These are phyloP conservation scores for Scolanthus callimorphus DNA, from an alignment of 92 coral and sea anemone species.

Conservation along the genomic window DNA sequence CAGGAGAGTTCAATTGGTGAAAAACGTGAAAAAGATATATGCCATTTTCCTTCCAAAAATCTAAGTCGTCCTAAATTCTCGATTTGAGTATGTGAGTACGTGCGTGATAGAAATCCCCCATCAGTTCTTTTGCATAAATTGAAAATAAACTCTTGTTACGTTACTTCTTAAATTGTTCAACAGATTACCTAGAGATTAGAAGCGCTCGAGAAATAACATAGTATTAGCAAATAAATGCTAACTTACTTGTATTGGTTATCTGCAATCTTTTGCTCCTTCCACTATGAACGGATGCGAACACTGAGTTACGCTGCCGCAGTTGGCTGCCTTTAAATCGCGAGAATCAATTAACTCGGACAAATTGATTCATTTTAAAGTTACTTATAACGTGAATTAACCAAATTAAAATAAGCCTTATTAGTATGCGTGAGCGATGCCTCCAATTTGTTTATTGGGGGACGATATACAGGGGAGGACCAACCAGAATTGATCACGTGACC, in stretches of 20 bases:
- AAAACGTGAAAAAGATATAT: too few species aligned
- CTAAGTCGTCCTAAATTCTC: too few species aligned
- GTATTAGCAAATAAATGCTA: background rate
- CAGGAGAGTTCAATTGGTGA: too few species aligned
- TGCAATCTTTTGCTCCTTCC: constrained; percentile 11
- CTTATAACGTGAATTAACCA: constrained; percentile 89
- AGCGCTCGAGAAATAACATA: constrained; percentile 1
- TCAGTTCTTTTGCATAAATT: constrained; percentile 16
- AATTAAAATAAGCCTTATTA: constrained; percentile 62
- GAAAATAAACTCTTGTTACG: constrained; percentile 36
- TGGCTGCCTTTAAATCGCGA: constrained; percentile 59
- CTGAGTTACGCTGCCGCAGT: constrained; percentile 41
- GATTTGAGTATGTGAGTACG: too few species aligned
- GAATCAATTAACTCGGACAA: constrained; percentile 80
- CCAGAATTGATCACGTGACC: constrained; percentile 55
- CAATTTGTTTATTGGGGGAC: constrained; percentile 36
- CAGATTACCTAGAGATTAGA: constrained; percentile 37
- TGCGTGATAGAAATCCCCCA: background rate
- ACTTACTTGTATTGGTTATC: constrained; percentile 17
- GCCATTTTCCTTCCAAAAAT: too few species aligned
- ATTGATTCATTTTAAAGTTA: constrained; percentile 83
- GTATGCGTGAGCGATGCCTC: constrained; percentile 45
- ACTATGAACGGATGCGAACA: constrained; percentile 19
- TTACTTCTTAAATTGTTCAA: constrained; percentile 26
- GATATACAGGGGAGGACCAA: constrained; percentile 30